These are phyloP conservation scores for Oligia fasciuncula DNA, from an alignment of 2,888 invertebrate species.

Conservation along the genomic window DNA sequence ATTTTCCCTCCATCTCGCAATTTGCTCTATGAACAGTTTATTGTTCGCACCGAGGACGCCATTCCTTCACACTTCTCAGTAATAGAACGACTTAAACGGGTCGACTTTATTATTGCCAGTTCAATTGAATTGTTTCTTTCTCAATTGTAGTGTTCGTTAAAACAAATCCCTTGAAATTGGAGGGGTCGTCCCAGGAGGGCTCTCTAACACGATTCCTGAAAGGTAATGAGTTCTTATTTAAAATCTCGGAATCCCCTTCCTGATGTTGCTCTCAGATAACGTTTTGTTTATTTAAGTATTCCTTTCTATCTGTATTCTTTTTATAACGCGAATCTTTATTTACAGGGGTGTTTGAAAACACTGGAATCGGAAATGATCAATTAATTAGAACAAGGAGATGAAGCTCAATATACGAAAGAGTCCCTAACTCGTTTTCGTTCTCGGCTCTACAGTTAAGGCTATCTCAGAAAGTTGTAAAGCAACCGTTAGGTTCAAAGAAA, in stretches of 20 bases:
- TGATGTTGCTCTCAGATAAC: constrained; percentile 22
- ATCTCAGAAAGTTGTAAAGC: constrained; percentile 3
- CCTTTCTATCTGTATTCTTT: constrained; percentile 33
- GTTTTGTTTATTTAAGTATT: constrained; percentile 44
- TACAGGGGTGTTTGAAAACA: neutral
- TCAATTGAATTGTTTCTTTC: constrained; percentile 76
- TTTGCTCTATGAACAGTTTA: constrained; percentile 78
- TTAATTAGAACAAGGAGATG: constrained; percentile 3
- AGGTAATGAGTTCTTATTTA: constrained; percentile 61
- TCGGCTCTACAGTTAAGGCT: constrained; percentile 1
- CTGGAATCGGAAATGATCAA: constrained; percentile 24
- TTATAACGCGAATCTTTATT: constrained; percentile 15
- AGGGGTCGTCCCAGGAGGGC: constrained; percentile 40
- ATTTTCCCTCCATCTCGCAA: constrained; percentile 64
- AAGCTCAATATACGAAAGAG: neutral
- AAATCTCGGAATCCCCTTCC: constrained; percentile 47
- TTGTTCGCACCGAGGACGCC: constrained; percentile 79
- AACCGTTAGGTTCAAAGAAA: constrained; percentile 10
- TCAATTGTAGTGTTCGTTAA: constrained; percentile 71
- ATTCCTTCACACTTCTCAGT: constrained; percentile 77
- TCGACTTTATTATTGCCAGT: constrained; percentile 76
- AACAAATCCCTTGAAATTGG: constrained; percentile 66
- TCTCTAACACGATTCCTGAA: constrained; percentile 46
- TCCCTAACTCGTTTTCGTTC: constrained; percentile 6
- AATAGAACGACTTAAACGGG: constrained; percentile 76